These are phyloP conservation scores for Atta cephalotes DNA, from an alignment of 1,140 invertebrate species.

Conservation along the genomic window DNA sequence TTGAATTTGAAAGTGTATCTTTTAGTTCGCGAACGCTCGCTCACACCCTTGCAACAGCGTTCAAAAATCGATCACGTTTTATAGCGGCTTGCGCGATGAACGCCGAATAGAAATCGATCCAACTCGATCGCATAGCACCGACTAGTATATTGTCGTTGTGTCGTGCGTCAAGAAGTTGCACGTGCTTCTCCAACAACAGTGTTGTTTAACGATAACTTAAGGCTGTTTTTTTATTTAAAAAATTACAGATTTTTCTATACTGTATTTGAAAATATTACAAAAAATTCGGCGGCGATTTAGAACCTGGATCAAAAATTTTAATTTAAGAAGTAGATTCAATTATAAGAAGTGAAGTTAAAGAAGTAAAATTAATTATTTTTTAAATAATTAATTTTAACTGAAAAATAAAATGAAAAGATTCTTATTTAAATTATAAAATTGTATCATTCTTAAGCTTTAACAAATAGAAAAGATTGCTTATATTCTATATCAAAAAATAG, in stretches of 20 bases:
- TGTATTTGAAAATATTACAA: no score
- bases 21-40: constrained; percentile 41
- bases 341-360: no score
- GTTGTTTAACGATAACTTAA: background rate
- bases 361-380: no score
- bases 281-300: no score
- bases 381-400: no score
- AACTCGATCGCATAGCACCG: constrained; percentile 6
- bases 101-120: constrained; percentile 28
- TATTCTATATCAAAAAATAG: background rate
- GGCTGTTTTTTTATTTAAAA: no score
- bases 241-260: no score
- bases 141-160: background rate
- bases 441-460: background rate
- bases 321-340: no score
- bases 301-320: no score
- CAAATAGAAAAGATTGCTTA: background rate
- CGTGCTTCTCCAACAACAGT: background rate
- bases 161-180: background rate
- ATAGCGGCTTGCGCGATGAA: constrained; percentile 33
- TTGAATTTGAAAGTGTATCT: constrained; percentile 14
- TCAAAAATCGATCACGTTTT: constrained; percentile 47
- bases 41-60: constrained; percentile 41
- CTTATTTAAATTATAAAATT: no score
- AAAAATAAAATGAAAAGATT: no score